These are phyloP conservation scores for Trachelus iudaicus DNA, from an alignment of 2,888 invertebrate species.

Conservation along the genomic window DNA sequence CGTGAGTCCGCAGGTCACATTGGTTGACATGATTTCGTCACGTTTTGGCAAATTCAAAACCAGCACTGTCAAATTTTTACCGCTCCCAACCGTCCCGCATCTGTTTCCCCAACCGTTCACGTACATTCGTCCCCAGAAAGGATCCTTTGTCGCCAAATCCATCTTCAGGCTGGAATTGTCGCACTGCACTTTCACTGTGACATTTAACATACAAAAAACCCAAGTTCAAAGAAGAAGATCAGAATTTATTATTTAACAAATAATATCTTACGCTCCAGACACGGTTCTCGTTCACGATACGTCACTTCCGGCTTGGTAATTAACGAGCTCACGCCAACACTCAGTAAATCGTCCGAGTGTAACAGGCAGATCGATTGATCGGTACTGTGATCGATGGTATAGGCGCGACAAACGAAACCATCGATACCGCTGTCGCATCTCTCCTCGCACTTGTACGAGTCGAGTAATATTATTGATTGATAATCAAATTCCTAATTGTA, in stretches of 20 bases:
- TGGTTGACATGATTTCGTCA: slow-evolving; percentile 33
- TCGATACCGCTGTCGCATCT: slow-evolving; percentile 73
- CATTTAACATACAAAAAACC: neutral
- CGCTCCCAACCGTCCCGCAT: slow-evolving; percentile 74
- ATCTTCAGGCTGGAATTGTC: slow-evolving; percentile 74
- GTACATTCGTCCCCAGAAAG: slow-evolving; percentile 79
- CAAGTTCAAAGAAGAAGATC: neutral
- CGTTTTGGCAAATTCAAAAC: slow-evolving; percentile 69
- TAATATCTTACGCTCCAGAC: slow-evolving; percentile 77
- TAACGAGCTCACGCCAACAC: slow-evolving; percentile 81
- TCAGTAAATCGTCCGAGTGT: slow-evolving; percentile 84
- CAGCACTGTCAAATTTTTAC: slow-evolving; percentile 68
- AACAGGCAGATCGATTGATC: slow-evolving; percentile 71
- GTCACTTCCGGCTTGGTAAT: slow-evolving; percentile 70
- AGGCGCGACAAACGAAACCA: slow-evolving; percentile 79
- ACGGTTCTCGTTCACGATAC: slow-evolving; percentile 85
- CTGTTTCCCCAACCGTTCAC: slow-evolving; percentile 81
- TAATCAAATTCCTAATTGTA: neutral
- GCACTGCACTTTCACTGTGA: slow-evolving; percentile 82
- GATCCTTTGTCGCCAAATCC: slow-evolving; percentile 67
- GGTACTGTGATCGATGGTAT: slow-evolving; percentile 66
- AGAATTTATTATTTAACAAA: neutral
- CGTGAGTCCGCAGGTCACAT: slow-evolving; percentile 55
- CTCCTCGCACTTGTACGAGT: slow-evolving; percentile 62
- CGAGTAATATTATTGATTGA: neutral